Evolutionary conservation across 2,888 invertebrate genomes (phyloP).

Genomic region (Caenorhabditis sulstoni): DNA sequence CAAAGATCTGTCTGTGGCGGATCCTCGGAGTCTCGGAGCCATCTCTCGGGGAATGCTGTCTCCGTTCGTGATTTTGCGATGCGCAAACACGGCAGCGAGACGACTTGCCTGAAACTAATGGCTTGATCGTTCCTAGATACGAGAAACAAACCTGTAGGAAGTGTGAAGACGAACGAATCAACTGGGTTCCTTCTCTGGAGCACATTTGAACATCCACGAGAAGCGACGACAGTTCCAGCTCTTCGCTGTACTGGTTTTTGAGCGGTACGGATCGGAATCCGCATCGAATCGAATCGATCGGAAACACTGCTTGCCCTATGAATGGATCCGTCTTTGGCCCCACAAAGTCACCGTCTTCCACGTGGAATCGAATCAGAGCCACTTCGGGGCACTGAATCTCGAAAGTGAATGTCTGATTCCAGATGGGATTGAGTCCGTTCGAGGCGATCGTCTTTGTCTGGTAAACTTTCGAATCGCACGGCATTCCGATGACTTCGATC

Average conservation of each 20-base stretch:
- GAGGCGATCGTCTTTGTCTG: conserved; percentile 91
- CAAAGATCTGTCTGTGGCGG: conserved; percentile 40
- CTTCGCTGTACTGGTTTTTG: conserved; percentile 92
- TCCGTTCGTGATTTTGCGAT: conserved; percentile 61
- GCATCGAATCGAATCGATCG: conserved; percentile 84
- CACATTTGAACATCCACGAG: conserved; percentile 88
- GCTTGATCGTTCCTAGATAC: background rate
- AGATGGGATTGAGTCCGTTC: conserved; percentile 94
- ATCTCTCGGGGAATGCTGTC: conserved; percentile 61
- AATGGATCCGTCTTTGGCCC: conserved; percentile 91
- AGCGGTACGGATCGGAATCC: conserved; percentile 92
- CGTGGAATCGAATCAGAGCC: conserved; percentile 87
- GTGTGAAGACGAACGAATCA: conserved; percentile 59
- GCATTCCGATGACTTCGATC: conserved; percentile 76
- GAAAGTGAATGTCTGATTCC: conserved; percentile 92
- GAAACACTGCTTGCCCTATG: conserved; percentile 95
- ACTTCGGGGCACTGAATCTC: conserved; percentile 88
- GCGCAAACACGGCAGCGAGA: conserved; percentile 62
- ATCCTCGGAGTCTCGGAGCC: conserved; percentile 49
- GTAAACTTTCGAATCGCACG: conserved; percentile 84
- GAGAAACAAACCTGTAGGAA: conserved; percentile 44
- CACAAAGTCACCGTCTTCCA: conserved; percentile 93
- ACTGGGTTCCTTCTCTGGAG: conserved; percentile 55
- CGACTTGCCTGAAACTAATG: conserved; percentile 58
- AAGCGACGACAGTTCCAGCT: conserved; percentile 91